Conservation (phyloP, 2,797 vertebrate genomes). For the Hippoglossus hippoglossus region DNA sequence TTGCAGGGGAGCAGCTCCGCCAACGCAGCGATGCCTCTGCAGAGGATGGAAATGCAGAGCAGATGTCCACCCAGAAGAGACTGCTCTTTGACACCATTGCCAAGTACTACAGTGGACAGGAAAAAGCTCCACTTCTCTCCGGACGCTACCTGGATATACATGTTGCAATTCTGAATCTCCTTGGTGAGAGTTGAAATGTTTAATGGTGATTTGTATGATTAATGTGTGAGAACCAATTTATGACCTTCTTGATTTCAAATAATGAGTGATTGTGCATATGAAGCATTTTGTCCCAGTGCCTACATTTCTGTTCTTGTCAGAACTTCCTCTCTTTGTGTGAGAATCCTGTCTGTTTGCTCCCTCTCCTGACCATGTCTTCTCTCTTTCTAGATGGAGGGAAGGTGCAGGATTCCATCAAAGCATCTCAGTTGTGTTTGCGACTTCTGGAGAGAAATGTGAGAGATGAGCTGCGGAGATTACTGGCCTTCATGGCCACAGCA, state of each 20-base stretch:
- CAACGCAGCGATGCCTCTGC: slow-evolving; percentile 42
- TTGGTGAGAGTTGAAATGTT: slow-evolving; percentile 80
- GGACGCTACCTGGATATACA: slow-evolving; percentile 84
- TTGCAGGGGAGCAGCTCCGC: slow-evolving; percentile 85
- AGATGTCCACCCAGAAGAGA: slow-evolving; percentile 80
- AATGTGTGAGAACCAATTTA: neutral
- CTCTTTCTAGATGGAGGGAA: slow-evolving; percentile 70
- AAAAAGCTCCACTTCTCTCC: slow-evolving; percentile 84
- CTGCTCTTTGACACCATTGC: slow-evolving; percentile 88
- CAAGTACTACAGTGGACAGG: slow-evolving; percentile 88
- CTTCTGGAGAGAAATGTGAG: slow-evolving; percentile 81
- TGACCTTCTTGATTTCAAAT: neutral
- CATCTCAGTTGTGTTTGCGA: slow-evolving; percentile 86
- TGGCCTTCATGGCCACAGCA: slow-evolving; percentile 83
- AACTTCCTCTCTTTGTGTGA: neutral
- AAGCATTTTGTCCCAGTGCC: neutral
- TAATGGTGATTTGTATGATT: neutral
- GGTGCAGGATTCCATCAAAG: slow-evolving; percentile 82
- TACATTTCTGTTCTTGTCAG: neutral
- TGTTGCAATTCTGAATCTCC: slow-evolving; percentile 84
- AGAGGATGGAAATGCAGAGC: slow-evolving; percentile 44
- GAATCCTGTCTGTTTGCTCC: neutral
- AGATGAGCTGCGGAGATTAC: slow-evolving; percentile 85
- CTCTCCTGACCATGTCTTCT: neutral
- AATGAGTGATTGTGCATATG: neutral